Conservation (phyloP, 1,140 invertebrate genomes). For the Drosophila aff. region DNA sequence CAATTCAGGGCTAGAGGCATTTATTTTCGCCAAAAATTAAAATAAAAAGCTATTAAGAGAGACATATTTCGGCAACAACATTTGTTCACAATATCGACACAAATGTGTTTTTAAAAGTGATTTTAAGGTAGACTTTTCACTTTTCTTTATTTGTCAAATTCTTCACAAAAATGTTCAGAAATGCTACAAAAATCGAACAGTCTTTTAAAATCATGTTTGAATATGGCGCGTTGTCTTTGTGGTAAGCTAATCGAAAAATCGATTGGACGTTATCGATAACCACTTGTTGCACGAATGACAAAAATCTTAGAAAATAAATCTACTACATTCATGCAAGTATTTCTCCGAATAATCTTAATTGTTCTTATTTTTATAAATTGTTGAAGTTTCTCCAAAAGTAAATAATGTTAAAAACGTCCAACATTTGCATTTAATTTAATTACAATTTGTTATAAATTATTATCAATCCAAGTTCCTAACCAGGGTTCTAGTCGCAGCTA, state of each 20-base stretch:
- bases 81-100: background rate
- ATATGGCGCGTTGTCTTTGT: conserved; percentile 10
- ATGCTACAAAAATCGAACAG: conserved; percentile 3
- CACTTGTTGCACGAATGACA: background rate
- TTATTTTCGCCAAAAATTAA: background rate
- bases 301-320: too few relatives aligned
- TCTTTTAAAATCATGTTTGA: conserved; percentile 12
- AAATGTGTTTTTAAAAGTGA: background rate
- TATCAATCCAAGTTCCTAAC: background rate
- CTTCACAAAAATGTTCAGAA: background rate
- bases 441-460: too few relatives aligned
- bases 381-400: background rate
- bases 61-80: background rate
- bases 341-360: too few relatives aligned
- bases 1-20: background rate
- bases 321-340: background rate
- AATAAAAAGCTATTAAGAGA: background rate
- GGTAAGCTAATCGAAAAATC: conserved; percentile 9
- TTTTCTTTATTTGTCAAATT: conserved; percentile 2
- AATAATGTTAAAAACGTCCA: too few relatives aligned
- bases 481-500: background rate
- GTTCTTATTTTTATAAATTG: background rate
- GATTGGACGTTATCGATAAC: background rate
- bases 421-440: too few relatives aligned
- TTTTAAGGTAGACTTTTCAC: background rate